A percentile compares a stretch with the other conserved stretches of the same genome.
Evolutionary conservation across 2,888 invertebrate species (phyloP).

Genomic region (Byasa hedistus): DNA sequence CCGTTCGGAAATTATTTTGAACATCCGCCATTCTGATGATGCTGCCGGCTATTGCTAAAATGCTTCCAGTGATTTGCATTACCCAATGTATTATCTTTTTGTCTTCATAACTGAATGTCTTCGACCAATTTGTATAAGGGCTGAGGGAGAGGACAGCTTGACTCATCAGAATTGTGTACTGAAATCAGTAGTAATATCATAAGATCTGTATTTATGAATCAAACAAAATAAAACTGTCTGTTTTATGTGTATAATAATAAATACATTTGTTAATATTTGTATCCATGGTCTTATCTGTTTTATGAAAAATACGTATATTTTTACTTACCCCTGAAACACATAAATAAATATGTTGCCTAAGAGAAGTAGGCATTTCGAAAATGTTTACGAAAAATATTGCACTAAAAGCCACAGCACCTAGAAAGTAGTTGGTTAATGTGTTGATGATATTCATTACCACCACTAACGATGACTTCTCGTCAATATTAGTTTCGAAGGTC

Average conservation of each 20-base stretch:
- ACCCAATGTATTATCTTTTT: constrained; percentile 49
- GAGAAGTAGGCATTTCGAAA: not conserved
- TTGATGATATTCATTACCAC: constrained; percentile 32
- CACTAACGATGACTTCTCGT: constrained; percentile 24
- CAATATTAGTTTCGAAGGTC: constrained; percentile 1
- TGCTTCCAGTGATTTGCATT: constrained; percentile 53
- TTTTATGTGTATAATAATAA: too few relatives aligned
- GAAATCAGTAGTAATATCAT: constrained; percentile 35
- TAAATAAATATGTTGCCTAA: constrained; percentile 50
- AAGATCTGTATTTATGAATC: not conserved
- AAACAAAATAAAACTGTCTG: not conserved
- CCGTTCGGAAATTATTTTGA: constrained; percentile 34
- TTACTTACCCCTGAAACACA: constrained; percentile 58
- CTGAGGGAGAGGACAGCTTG: constrained; percentile 53
- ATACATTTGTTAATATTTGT: too few relatives aligned
- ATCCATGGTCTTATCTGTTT: too few relatives aligned
- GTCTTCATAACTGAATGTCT: constrained; percentile 42
- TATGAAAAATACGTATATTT: too few relatives aligned
- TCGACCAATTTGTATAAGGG: constrained; percentile 50
- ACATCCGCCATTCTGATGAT: constrained; percentile 40
- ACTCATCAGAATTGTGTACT: constrained; percentile 60
- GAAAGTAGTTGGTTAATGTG: constrained; percentile 35
- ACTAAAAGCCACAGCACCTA: constrained; percentile 38
- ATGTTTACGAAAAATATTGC: constrained; percentile 32
- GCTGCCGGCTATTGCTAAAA: constrained; percentile 50